Evolutionary conservation across 2,888 invertebrate species (phyloP).

Genomic region (Buathra laborator): DNA sequence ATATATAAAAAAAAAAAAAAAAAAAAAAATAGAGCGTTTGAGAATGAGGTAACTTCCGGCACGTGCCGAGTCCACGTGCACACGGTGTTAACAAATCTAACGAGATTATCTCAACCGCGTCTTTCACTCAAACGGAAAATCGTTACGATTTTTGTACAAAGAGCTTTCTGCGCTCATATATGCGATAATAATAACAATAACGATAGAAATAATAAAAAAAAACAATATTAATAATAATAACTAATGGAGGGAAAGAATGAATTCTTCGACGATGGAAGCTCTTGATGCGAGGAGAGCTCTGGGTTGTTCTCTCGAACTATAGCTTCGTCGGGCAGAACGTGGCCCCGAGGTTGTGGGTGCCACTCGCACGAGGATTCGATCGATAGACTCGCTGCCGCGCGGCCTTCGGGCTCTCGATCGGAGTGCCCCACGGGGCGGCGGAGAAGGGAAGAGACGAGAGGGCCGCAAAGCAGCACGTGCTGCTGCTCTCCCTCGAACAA

Average conservation of each 20-base stretch:
- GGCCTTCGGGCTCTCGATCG: slow-evolving; percentile 69
- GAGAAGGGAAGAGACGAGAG: slow-evolving; percentile 6
- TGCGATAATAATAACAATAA: neutral
- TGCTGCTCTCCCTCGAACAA: slow-evolving; percentile 48
- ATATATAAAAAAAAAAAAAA: neutral
- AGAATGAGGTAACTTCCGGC: neutral
- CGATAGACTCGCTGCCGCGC: slow-evolving; percentile 60
- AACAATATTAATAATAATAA: neutral
- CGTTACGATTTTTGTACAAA: neutral
- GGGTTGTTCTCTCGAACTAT: slow-evolving; percentile 2
- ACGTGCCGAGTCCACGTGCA: slow-evolving; percentile 25
- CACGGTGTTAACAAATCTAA: neutral
- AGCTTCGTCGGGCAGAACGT: slow-evolving; percentile 24
- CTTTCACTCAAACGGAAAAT: neutral
- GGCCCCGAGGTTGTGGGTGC: slow-evolving; percentile 31
- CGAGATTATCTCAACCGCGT: neutral
- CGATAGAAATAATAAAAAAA: neutral
- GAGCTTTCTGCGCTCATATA: neutral
- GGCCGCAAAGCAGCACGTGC: slow-evolving; percentile 53
- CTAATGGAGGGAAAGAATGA: neutral
- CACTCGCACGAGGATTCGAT: slow-evolving; percentile 60
- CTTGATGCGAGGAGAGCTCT: neutral
- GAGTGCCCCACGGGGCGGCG: slow-evolving; percentile 1
- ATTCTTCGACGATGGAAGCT: neutral
- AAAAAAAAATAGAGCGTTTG: neutral